Evolutionary conservation across 1,140 invertebrate genomes (phyloP).

Genomic region (Macrotrachela quadricornifera): DNA sequence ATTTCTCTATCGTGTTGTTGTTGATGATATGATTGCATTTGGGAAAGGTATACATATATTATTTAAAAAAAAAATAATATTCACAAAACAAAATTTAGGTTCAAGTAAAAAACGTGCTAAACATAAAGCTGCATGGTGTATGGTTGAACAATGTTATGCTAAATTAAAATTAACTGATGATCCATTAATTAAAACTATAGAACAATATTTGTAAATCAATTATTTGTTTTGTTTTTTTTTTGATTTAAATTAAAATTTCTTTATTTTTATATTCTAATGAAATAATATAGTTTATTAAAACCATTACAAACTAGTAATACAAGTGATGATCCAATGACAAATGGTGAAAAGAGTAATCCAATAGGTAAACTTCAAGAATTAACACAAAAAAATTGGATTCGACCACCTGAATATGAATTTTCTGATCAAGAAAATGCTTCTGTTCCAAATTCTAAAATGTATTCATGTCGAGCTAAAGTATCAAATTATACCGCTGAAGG

Average conservation of each 20-base stretch:
- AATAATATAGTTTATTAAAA: no score
- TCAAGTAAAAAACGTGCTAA: slow-evolving; percentile 90
- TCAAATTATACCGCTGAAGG: no score
- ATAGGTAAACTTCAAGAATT: slow-evolving; percentile 83
- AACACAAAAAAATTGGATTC: slow-evolving; percentile 79
- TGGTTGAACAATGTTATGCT: slow-evolving; percentile 44
- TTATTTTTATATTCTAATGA: no score
- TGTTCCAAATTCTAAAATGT: slow-evolving; percentile 74
- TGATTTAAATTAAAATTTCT: no score
- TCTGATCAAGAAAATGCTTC: slow-evolving; percentile 57
- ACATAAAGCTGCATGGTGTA: slow-evolving; percentile 68
- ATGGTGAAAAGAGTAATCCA: slow-evolving; percentile 43
- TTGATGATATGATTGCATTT: slow-evolving; percentile 53
- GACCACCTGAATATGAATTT: slow-evolving; percentile 73
- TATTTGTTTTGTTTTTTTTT: neutral
- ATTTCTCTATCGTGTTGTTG: slow-evolving; percentile 75
- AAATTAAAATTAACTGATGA: slow-evolving; percentile 10
- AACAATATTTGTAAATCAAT: slow-evolving; percentile 6
- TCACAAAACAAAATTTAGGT: slow-evolving; percentile 35
- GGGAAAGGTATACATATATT: slow-evolving; percentile 17
- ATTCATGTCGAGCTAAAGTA: slow-evolving; percentile 43
- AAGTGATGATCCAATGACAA: slow-evolving; percentile 11
- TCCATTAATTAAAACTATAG: slow-evolving; percentile 8
- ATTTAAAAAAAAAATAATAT: slow-evolving; percentile 12
- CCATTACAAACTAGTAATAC: slow-evolving; percentile 29